phyloP scores from a whole-genome alignment of 2,888 invertebrate species.

The Cheilosia soror region DNA sequence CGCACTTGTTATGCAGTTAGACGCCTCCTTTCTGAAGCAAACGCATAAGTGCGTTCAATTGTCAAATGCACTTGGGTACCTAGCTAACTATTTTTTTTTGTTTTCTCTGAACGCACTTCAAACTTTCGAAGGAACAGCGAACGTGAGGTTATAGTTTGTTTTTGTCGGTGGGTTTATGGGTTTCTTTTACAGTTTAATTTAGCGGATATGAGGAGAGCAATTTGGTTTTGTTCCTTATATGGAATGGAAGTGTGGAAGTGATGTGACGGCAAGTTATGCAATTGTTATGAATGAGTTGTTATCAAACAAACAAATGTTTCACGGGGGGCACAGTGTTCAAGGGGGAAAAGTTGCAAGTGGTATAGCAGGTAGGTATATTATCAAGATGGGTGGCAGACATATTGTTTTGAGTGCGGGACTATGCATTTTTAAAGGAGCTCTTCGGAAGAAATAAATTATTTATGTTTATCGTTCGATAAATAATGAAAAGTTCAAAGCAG shows the following conservation, averaged over 20 bases:
- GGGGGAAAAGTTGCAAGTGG: neutral
- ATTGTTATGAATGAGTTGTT: constrained; percentile 1
- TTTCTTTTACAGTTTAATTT: constrained; percentile 49
- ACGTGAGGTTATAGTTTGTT: constrained; percentile 14
- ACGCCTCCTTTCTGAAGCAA: constrained; percentile 12
- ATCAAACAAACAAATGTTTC: constrained; percentile 3
- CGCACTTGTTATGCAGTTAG: constrained; percentile 24
- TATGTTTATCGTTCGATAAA: too few relatives aligned
- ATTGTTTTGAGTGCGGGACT: neutral
- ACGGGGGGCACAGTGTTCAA: neutral
- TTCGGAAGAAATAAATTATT: too few relatives aligned
- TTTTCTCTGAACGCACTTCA: constrained; percentile 5
- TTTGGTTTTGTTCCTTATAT: constrained; percentile 15
- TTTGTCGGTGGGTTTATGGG: constrained; percentile 22
- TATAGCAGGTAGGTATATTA: neutral
- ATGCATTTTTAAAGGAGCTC: too few relatives aligned
- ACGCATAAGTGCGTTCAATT: constrained; percentile 47
- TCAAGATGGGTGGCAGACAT: neutral
- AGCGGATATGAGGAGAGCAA: constrained; percentile 20
- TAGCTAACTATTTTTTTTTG: neutral
- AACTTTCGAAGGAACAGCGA: constrained; percentile 16
- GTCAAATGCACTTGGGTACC: constrained; percentile 7
- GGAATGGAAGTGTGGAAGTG: constrained; percentile 13
- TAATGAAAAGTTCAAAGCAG: too few relatives aligned
- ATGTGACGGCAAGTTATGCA: constrained; percentile 18